These are phyloP conservation scores for Steatornis caripensis DNA, from an alignment of 2,113 vertebrate genomes.

Conservation along the genomic window DNA sequence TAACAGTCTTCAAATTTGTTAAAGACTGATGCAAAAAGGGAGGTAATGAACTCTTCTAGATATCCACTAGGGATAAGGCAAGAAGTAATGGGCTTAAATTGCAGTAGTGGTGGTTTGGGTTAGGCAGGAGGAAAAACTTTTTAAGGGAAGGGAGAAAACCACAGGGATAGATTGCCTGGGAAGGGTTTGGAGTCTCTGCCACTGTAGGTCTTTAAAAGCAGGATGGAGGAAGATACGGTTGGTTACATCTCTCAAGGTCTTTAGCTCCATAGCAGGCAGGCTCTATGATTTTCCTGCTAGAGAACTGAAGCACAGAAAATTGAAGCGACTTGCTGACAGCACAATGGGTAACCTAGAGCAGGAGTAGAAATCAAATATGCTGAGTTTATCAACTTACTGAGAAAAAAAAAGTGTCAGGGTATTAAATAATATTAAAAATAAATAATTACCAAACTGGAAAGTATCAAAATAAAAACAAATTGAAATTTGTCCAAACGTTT, in stretches of 20 bases:
- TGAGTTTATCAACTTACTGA: not conserved
- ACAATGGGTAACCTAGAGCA: not conserved
- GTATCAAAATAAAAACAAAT: not conserved
- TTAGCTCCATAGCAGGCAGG: not conserved
- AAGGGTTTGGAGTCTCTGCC: not conserved
- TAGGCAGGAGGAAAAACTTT: slow-evolving; percentile 25
- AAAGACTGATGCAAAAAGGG: not conserved
- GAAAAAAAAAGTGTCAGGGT: not conserved
- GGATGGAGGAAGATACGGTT: not conserved
- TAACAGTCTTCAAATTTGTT: slow-evolving; percentile 46
- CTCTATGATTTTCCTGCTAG: not conserved
- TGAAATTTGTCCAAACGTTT: not conserved
- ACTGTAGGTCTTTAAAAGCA: not conserved
- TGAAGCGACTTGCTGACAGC: not conserved
- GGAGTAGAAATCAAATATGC: not conserved
- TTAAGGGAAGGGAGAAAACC: not conserved
- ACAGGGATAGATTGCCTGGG: not conserved
- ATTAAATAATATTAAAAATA: not conserved
- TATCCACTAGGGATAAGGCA: slow-evolving; percentile 26
- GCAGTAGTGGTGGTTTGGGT: not conserved
- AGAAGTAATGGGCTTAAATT: slow-evolving; percentile 47
- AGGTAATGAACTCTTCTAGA: slow-evolving; percentile 39
- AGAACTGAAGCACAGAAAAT: not conserved
- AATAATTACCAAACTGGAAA: not conserved
- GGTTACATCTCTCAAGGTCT: not conserved